Percentiles rank a stretch among this genome's conserved stretches.
Conservation (phyloP, 2,888 invertebrate genomes). For the Leptinotarsa tumamoca region DNA sequence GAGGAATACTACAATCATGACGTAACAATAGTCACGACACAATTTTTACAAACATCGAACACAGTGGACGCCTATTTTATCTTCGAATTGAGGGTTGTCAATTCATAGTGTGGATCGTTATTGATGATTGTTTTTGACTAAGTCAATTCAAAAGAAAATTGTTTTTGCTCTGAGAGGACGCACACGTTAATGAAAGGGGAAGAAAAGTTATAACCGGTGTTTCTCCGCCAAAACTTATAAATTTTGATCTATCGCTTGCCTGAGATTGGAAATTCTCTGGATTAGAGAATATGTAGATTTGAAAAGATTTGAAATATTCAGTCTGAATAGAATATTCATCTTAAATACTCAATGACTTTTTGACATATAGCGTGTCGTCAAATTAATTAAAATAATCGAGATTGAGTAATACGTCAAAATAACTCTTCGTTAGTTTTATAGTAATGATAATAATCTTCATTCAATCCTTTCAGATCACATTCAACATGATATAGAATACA, state of each 20-base stretch:
- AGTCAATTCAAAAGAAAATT: not conserved
- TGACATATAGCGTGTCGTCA: no score
- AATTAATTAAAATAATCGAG: no score
- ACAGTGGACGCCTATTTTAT: not conserved
- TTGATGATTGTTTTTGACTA: not conserved
- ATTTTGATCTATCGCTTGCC: not conserved
- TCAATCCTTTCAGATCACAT: no score
- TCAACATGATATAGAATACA: no score
- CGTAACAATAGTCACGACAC: no score
- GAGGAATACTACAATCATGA: no score
- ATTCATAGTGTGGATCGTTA: not conserved
- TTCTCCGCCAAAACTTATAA: not conserved
- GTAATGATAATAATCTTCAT: no score
- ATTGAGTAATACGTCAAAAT: no score
- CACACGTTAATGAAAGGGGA: not conserved
- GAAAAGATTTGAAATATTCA: not conserved
- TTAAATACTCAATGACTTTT: no score
- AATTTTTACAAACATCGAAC: no score
- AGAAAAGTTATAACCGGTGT: constrained; percentile 6
- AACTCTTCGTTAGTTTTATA: no score
- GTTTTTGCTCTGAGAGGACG: not conserved
- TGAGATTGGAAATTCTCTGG: not conserved
- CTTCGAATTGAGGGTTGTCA: not conserved
- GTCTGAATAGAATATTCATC: not conserved
- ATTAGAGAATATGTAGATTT: not conserved